Conservation (phyloP, 2,888 invertebrate genomes). For the Zygothrica quintamaculata region DNA sequence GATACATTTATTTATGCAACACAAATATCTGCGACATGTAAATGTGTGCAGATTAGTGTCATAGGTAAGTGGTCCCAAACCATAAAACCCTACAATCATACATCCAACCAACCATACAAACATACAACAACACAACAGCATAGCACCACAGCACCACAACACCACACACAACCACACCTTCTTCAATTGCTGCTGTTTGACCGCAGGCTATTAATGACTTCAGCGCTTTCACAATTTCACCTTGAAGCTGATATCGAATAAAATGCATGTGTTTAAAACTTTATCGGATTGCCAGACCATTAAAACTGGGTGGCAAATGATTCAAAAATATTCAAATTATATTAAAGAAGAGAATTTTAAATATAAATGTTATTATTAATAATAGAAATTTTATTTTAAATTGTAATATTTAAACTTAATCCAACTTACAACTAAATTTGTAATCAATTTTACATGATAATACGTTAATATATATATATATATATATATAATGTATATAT, state of each 20-base stretch:
- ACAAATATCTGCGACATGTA: conserved; percentile 49
- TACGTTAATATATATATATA: too few species aligned
- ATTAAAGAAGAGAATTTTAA: background rate
- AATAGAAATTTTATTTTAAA: too few species aligned
- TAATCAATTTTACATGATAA: too few species aligned
- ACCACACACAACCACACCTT: conserved; percentile 42
- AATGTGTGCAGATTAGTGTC: conserved; percentile 75
- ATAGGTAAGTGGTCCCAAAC: conserved; percentile 56
- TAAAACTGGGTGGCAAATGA: conserved; percentile 7
- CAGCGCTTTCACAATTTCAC: conserved; percentile 72
- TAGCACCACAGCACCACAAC: too few species aligned
- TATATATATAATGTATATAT: too few species aligned
- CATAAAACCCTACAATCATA: too few species aligned
- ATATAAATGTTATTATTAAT: background rate
- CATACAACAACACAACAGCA: too few species aligned
- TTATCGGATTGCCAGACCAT: conserved; percentile 17
- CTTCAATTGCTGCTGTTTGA: conserved; percentile 48
- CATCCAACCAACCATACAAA: conserved; percentile 4
- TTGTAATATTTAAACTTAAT: too few species aligned
- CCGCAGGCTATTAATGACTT: conserved; percentile 53
- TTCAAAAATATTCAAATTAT: conserved; percentile 1
- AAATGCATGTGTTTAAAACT: conserved; percentile 24
- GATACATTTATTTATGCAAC: conserved; percentile 64
- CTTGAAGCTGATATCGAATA: conserved; percentile 58
- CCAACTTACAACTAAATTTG: too few species aligned